Base-by-base conservation (phyloP, 2,797 vertebrate genomes). In the Neopelma chrysocephalum region DNA sequence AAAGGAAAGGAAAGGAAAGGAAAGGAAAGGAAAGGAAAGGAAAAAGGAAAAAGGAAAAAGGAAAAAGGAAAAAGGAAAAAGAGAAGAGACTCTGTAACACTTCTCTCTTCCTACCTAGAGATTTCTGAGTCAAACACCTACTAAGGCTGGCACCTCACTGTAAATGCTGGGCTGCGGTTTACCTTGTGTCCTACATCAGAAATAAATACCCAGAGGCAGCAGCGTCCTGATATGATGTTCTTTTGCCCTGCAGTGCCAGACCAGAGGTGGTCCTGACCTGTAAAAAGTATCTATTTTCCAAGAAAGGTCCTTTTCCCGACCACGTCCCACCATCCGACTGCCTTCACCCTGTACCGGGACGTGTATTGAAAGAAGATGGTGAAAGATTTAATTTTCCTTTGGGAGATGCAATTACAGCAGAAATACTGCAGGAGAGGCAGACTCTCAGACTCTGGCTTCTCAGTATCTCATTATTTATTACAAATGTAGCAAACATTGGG, bases 391-490 rank as follows among this genome's bases (percentile, higher is more conserved):
- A 89, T 95, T 87, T 77, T 95, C 96, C 96, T 97, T 64, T 89
- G 97, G 97, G 97, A 96, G 93, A 95, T 93, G 93, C 94, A 96
- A 89, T 97, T 96, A 96, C 84, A 94, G 86, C 85, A 93, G 94
- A 95, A 93, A 95, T 95, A 96, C 93, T 92, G 88, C 92, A 91
- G 93, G 93, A 94, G 87, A 96, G 84, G 90, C 96, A 94, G 94
- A 92, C 87, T 91, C 89, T 91, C 66, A 94, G 72, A 73, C 84
- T 97, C 78, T 36, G 71, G 90, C 94, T 94, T 96, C 94, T 96
- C 92, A 95, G 91, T 93, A 96, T 95, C 90, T 97, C 97, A 90
- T 97, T 96, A 96, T 98, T 97, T 98, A 96, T 97, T 95, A 96
- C 87, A 90, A 96, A 94, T 90, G 93, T 93, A 97, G 87, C 82